Evolutionary conservation across 1,140 invertebrate species (phyloP).

Genomic region (Sesamia nonagrioides): DNA sequence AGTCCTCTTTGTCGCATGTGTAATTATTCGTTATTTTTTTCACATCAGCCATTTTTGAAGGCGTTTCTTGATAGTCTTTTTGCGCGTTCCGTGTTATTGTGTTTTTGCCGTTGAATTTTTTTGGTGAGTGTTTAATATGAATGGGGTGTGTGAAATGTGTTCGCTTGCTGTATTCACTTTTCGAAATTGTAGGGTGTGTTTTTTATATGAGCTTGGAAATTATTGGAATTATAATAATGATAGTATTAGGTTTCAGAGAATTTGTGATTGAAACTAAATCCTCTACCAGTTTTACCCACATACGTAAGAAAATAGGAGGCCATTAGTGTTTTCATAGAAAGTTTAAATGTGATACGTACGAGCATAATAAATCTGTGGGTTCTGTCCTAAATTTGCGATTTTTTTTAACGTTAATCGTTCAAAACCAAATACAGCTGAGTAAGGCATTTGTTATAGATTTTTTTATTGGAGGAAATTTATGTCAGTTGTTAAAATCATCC

Average conservation of each 20-base stretch:
- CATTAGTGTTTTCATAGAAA: too few relatives aligned
- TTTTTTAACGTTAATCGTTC: too few relatives aligned
- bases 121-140: slow-evolving; percentile 7
- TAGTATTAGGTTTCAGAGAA: not conserved
- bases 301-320: not conserved
- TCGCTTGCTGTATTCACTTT: not conserved
- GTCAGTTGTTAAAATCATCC: too few relatives aligned
- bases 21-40: slow-evolving; percentile 79
- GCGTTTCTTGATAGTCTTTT: slow-evolving; percentile 40
- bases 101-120: slow-evolving; percentile 24
- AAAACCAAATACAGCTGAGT: too few relatives aligned
- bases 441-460: too few relatives aligned
- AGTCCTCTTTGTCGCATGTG: slow-evolving; percentile 64
- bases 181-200: not conserved
- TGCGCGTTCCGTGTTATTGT: slow-evolving; percentile 13
- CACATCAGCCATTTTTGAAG: slow-evolving; percentile 39
- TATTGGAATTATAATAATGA: not conserved
- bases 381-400: too few relatives aligned
- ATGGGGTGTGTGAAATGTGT: slow-evolving; percentile 2
- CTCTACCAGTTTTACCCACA: not conserved
- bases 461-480: too few relatives aligned
- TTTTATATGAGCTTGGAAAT: not conserved
- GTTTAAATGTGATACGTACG: too few relatives aligned
- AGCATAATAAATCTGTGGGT: too few relatives aligned
- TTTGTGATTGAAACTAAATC: too few relatives aligned